phyloP scores from a whole-genome alignment of 2,113 vertebrate genomes.

The Theropithecus gelada region DNA sequence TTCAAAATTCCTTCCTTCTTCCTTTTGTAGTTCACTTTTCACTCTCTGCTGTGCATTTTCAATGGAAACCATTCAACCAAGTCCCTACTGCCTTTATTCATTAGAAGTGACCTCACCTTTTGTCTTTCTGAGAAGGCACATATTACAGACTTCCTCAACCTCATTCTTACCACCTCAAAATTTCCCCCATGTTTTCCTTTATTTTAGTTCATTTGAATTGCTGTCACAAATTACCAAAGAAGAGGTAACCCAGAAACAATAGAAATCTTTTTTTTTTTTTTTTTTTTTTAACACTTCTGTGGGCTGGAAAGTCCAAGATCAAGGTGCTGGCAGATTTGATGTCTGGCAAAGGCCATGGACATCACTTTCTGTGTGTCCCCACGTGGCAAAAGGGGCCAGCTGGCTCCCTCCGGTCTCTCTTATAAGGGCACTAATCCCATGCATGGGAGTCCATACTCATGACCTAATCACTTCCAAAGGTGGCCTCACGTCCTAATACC shows the following conservation, averaged over 20 bases:
- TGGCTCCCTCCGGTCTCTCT: neutral
- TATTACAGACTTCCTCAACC: neutral
- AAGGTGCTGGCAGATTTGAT: neutral
- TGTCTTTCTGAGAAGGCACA: neutral
- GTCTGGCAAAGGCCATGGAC: too few relatives aligned
- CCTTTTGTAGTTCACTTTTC: neutral
- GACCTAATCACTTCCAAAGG: neutral
- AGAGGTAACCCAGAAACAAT: neutral
- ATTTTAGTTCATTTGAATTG: neutral
- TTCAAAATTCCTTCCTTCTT: neutral
- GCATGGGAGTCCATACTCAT: neutral
- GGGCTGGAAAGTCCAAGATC: neutral
- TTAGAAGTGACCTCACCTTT: neutral
- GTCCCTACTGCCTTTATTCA: neutral
- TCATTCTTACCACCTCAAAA: neutral
- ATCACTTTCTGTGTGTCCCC: neutral
- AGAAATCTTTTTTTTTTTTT: neutral
- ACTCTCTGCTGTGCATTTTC: neutral
- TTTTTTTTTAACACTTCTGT: neutral
- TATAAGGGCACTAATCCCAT: neutral
- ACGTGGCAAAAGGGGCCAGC: neutral
- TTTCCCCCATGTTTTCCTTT: neutral
- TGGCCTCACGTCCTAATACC: neutral
- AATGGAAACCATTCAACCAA: neutral
- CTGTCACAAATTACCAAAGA: neutral